These are phyloP conservation scores for Sebastes nivosus DNA, from an alignment of 2,797 vertebrate species.

Conservation along the genomic window DNA sequence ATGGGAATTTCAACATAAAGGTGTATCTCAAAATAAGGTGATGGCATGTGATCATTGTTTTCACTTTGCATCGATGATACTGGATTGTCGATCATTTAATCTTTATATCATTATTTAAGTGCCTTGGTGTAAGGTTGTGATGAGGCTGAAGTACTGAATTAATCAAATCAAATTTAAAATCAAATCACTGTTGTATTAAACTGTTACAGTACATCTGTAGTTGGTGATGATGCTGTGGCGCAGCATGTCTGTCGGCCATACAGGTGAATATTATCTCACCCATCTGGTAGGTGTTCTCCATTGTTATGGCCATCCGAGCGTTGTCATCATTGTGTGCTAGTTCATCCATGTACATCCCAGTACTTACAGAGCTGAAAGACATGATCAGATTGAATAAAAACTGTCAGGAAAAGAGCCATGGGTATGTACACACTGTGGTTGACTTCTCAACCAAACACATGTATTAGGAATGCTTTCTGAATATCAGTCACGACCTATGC, in stretches of 20 bases:
- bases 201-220: neutral
- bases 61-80: no score
- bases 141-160: neutral
- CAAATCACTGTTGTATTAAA: neutral
- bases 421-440: neutral
- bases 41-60: no score
- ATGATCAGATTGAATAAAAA: neutral
- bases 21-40: no score
- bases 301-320: constrained; percentile 57
- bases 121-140: neutral
- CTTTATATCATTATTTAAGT: neutral
- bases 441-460: neutral
- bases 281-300: constrained; percentile 88
- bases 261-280: constrained; percentile 62
- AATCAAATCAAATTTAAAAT: neutral
- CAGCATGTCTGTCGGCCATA: neutral
- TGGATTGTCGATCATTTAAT: no score
- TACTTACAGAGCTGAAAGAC: constrained; percentile 82
- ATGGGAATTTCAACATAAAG: no score
- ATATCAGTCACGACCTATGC: no score
- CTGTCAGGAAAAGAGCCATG: neutral
- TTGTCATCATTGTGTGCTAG: constrained; percentile 81
- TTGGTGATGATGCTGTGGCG: neutral
- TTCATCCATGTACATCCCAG: constrained; percentile 79
- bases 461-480: neutral